phyloP scores from a whole-genome alignment of 2,113 vertebrate species.

The Tetrao urogallus region DNA sequence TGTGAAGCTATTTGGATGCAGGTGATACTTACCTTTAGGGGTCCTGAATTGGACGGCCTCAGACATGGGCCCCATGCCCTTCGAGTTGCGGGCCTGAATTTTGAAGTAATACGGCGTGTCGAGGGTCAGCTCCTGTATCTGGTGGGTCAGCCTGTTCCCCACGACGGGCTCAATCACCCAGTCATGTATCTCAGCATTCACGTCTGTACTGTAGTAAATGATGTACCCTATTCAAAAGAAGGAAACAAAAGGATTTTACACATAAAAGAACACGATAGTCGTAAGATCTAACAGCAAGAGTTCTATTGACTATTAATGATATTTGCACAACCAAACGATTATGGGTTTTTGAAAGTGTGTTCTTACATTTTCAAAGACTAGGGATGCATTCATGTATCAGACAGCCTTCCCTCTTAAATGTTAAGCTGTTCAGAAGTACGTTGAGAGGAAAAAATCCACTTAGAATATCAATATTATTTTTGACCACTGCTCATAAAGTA shows the following conservation, averaged over 20 bases:
- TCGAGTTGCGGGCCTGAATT: constrained; percentile 98
- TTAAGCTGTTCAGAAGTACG: background rate
- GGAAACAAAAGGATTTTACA: background rate
- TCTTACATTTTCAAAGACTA: background rate
- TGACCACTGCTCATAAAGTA: background rate
- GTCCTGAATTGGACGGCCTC: constrained; percentile 97
- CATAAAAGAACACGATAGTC: background rate
- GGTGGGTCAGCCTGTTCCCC: constrained; percentile 95
- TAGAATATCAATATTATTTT: background rate
- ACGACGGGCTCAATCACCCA: constrained; percentile 98
- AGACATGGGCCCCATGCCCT: constrained; percentile 98
- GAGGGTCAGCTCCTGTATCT: constrained; percentile 97
- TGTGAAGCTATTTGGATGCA: background rate
- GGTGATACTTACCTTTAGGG: constrained; percentile 85
- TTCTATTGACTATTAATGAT: background rate
- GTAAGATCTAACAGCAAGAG: rapidly evolving
- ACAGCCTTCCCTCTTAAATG: background rate
- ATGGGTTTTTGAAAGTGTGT: background rate
- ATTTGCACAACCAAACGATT: background rate
- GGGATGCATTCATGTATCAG: rapidly evolving
- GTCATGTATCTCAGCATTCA: constrained; percentile 95
- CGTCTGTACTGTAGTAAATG: constrained; percentile 98
- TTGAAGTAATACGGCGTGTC: constrained; percentile 98
- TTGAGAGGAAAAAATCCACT: background rate
- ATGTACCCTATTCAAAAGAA: constrained; percentile 88